Conservation (phyloP, 2,888 invertebrate genomes). For the Drosophila sordidula region DNA sequence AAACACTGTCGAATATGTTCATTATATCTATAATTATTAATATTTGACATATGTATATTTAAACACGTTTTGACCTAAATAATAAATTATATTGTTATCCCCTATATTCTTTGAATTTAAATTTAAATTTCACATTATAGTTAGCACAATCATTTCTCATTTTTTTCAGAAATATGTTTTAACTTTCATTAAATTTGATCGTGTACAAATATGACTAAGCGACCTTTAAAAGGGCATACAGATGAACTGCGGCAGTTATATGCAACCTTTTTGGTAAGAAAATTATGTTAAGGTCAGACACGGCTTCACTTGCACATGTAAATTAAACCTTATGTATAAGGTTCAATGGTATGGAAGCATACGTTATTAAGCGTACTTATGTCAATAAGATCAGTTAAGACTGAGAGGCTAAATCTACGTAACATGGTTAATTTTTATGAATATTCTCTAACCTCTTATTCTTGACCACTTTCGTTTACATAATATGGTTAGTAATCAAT, state of each 20-base stretch:
- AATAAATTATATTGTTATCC: too few species aligned
- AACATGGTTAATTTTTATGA: background rate
- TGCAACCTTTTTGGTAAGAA: constrained; percentile 18
- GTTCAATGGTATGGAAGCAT: constrained; percentile 17
- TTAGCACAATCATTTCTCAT: too few species aligned
- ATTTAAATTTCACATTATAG: too few species aligned
- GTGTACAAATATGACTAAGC: background rate
- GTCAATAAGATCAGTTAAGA: background rate
- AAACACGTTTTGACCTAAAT: too few species aligned
- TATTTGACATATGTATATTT: too few species aligned
- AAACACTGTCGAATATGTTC: too few species aligned
- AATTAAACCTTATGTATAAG: constrained; percentile 17
- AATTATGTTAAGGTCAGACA: constrained; percentile 27
- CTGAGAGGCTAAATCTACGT: background rate
- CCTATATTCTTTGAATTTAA: too few species aligned
- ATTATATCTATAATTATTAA: too few species aligned
- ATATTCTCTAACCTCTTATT: background rate
- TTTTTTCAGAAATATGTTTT: too few species aligned
- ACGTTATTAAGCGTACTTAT: background rate
- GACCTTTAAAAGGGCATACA: background rate
- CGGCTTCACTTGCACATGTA: constrained; percentile 7
- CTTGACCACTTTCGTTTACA: constrained; percentile 12
- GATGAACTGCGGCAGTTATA: constrained; percentile 13
- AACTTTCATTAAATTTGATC: background rate
- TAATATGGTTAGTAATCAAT: constrained; percentile 53